Evolutionary conservation across 2,797 vertebrate species (phyloP).

Genomic region (Tapirus indicus): DNA sequence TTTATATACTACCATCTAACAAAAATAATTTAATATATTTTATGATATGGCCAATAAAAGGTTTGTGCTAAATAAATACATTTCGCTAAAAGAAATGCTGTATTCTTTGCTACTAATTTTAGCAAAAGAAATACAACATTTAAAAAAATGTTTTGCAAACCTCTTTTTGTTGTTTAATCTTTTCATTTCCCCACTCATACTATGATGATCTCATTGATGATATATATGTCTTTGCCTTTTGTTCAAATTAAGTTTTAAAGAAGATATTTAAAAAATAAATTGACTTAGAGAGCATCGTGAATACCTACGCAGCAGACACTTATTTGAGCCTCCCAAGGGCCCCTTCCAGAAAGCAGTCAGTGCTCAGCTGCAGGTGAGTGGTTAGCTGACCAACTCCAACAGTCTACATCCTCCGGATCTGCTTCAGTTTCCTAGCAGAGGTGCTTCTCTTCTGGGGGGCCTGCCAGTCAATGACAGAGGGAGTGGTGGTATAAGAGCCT

Average conservation of each 20-base stretch:
- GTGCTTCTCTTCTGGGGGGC: background rate
- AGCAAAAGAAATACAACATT: background rate
- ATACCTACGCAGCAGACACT: background rate
- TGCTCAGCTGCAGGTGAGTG: background rate
- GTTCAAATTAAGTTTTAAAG: background rate
- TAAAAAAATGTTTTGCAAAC: background rate
- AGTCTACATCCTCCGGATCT: background rate
- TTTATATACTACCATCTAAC: background rate
- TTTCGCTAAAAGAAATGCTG: background rate
- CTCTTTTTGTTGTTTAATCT: background rate
- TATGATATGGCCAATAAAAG: background rate
- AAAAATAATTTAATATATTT: background rate
- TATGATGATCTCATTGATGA: background rate
- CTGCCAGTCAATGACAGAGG: background rate
- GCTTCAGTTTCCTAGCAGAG: background rate
- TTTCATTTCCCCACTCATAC: background rate
- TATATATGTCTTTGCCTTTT: background rate
- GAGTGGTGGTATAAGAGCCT: rapidly evolving
- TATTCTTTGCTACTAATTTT: constrained; percentile 13
- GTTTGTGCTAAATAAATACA: background rate
- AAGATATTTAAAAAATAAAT: background rate
- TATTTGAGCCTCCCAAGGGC: background rate
- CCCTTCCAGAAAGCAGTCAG: background rate
- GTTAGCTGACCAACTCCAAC: background rate
- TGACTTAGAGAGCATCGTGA: background rate